Evolutionary conservation across 2,113 vertebrate genomes (phyloP).

Genomic region (Syngnathus floridae): DNA sequence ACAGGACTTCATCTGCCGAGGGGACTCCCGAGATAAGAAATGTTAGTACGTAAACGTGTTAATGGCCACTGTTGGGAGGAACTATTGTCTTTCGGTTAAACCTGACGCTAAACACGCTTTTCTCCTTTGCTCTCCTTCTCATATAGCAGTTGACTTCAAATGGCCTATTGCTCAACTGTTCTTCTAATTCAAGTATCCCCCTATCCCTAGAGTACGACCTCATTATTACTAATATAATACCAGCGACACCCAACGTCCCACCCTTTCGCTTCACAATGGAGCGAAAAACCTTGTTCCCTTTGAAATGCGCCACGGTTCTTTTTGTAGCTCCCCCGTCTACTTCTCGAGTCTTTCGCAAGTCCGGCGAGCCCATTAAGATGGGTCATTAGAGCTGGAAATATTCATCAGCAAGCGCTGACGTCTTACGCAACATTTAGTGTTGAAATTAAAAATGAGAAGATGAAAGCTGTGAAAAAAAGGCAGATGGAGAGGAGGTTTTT

Average conservation of each 20-base stretch:
- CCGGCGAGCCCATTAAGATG: slow-evolving; percentile 19
- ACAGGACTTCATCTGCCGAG: slow-evolving; percentile 23
- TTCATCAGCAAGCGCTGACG: slow-evolving; percentile 33
- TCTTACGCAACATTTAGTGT: slow-evolving; percentile 38
- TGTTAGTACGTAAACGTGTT: slow-evolving; percentile 29
- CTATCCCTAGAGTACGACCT: slow-evolving; percentile 61
- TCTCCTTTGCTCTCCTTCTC: neutral
- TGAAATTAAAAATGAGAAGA: slow-evolving; percentile 36
- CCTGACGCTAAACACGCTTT: neutral
- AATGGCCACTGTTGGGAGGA: no score
- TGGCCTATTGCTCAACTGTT: slow-evolving; percentile 54
- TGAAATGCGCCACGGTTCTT: slow-evolving; percentile 57
- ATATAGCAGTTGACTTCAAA: slow-evolving; percentile 49
- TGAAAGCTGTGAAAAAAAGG: slow-evolving; percentile 25
- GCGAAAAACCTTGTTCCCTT: slow-evolving; percentile 55
- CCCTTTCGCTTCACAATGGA: slow-evolving; percentile 62
- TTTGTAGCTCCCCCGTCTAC: slow-evolving; percentile 6
- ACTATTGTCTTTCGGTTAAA: neutral
- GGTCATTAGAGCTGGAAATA: slow-evolving; percentile 36
- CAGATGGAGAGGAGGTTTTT: slow-evolving; percentile 2
- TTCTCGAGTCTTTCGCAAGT: slow-evolving; percentile 42
- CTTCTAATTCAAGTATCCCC: slow-evolving; percentile 59
- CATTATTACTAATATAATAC: slow-evolving; percentile 71
- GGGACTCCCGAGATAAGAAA: slow-evolving; percentile 47
- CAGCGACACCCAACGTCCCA: slow-evolving; percentile 67